Conservation (phyloP, 2,888 invertebrate species). For the Nymphalis polychloros region DNA sequence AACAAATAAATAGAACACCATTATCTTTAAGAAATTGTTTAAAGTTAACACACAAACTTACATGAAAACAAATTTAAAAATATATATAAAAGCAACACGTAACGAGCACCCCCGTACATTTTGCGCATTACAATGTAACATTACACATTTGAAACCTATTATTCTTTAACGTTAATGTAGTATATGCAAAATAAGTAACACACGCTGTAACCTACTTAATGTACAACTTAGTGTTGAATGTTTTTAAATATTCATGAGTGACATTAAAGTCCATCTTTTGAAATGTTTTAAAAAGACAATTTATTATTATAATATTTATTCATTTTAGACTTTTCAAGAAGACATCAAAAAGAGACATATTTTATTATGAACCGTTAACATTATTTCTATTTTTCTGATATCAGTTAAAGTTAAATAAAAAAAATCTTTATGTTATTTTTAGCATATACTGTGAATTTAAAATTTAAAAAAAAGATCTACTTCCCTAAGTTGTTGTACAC, state of each 20-base stretch:
- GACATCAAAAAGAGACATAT: too few relatives aligned
- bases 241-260: constrained; percentile 23
- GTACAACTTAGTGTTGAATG: background rate
- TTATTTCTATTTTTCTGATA: too few relatives aligned
- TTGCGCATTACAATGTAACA: constrained; percentile 51
- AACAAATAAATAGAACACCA: constrained; percentile 17
- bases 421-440: constrained; percentile 26
- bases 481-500: constrained; percentile 50
- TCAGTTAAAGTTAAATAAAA: too few relatives aligned
- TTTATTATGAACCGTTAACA: too few relatives aligned
- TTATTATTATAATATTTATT: background rate
- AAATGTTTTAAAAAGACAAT: too few relatives aligned
- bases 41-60: constrained; percentile 40
- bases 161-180: constrained; percentile 43
- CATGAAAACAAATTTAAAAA: constrained; percentile 38
- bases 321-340: background rate
- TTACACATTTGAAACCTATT: constrained; percentile 35
- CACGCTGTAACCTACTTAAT: background rate
- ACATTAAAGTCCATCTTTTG: too few relatives aligned
- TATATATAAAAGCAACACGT: constrained; percentile 43
- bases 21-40: constrained; percentile 1
- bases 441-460: constrained; percentile 46
- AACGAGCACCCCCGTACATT: constrained; percentile 54
- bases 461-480: constrained; percentile 1
- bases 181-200: constrained; percentile 41